phyloP scores from a whole-genome alignment of 2,797 vertebrate genomes.

The Selene dorsalis region DNA sequence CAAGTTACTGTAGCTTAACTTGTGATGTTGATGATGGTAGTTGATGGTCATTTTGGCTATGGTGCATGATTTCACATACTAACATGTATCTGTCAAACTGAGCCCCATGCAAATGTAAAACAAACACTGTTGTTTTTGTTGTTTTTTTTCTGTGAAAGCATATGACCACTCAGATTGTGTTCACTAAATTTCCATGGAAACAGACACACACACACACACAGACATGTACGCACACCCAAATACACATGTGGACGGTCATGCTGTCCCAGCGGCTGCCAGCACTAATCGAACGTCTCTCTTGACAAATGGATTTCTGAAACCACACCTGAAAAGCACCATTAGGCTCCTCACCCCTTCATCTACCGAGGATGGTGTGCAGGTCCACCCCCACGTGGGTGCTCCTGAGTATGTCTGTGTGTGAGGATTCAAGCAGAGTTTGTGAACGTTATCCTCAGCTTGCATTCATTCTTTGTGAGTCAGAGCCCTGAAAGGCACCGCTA shows the following conservation, averaged over 20 bases:
- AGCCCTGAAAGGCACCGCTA: slow-evolving; percentile 30
- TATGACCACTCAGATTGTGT: neutral
- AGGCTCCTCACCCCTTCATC: slow-evolving; percentile 60
- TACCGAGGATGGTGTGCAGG: slow-evolving; percentile 52
- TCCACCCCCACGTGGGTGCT: neutral
- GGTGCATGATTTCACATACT: too few relatives aligned
- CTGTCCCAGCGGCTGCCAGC: slow-evolving; percentile 53
- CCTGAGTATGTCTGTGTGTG: slow-evolving; percentile 9
- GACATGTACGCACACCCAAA: neutral
- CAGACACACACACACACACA: neutral
- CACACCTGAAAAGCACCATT: slow-evolving; percentile 80
- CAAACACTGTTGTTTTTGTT: neutral
- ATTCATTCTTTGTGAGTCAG: slow-evolving; percentile 33
- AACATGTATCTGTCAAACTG: too few relatives aligned
- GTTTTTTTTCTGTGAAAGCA: neutral
- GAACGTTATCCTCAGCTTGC: slow-evolving; percentile 30
- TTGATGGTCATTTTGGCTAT: too few relatives aligned
- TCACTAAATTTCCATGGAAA: neutral
- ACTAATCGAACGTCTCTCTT: slow-evolving; percentile 78
- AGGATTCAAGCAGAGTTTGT: slow-evolving; percentile 9
- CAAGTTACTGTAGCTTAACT: too few relatives aligned
- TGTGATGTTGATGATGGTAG: too few relatives aligned
- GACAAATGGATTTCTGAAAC: slow-evolving; percentile 80
- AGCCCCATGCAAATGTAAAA: neutral
- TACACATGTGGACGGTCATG: slow-evolving; percentile 7